A percentile compares a stretch with the other conserved stretches of the same genome.
Evolutionary conservation across 2,113 vertebrate genomes (phyloP).

Genomic region (Mustela lutreola): DNA sequence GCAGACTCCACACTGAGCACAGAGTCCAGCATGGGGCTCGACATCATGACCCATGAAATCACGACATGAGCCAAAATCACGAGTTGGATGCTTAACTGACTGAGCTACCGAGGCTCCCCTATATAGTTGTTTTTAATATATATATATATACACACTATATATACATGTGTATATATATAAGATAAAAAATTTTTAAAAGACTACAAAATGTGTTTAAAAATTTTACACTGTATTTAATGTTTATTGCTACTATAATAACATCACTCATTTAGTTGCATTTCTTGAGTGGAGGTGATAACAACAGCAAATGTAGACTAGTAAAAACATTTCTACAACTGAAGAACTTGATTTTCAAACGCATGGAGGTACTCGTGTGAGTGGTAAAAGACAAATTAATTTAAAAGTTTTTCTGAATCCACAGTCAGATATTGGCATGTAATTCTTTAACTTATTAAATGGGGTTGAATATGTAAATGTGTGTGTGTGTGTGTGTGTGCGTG

Average conservation of each 20-base stretch:
- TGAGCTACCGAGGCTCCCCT: background rate
- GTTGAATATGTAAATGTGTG: no score
- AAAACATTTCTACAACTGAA: background rate
- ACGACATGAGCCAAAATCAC: no score
- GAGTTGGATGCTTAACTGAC: background rate
- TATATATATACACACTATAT: no score
- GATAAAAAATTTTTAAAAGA: background rate
- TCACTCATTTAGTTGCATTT: background rate
- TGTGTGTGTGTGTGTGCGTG: no score
- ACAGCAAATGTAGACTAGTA: background rate
- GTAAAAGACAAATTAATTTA: slow-evolving; percentile 6
- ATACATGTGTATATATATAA: no score
- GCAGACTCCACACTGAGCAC: no score
- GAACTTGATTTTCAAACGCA: slow-evolving; percentile 8
- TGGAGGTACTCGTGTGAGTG: background rate
- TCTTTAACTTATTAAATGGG: background rate
- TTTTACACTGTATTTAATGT: background rate
- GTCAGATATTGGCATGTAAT: background rate
- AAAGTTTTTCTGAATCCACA: background rate
- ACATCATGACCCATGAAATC: no score
- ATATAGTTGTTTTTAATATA: background rate
- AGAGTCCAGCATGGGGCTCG: background rate
- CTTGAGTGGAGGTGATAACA: background rate
- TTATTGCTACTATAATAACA: background rate
- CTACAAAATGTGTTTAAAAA: background rate